phyloP scores from a whole-genome alignment of 2,888 invertebrate genomes.

The Oscheius sp. region DNA sequence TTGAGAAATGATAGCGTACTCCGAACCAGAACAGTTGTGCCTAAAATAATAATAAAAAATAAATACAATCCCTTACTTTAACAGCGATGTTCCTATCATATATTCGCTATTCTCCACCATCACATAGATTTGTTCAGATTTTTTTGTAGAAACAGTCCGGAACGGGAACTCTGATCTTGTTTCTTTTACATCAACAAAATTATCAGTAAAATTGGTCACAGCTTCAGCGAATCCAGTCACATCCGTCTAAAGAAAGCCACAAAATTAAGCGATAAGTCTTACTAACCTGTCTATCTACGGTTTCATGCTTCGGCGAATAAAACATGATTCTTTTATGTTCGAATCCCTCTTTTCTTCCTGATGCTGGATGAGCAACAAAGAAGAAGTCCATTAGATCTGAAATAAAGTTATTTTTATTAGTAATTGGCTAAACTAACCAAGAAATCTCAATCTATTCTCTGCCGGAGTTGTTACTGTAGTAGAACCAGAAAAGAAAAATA shows the following conservation, averaged over 20 bases:
- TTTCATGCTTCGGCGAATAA: conserved; percentile 59
- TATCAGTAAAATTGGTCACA: conserved; percentile 87
- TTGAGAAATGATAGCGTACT: conserved; percentile 54
- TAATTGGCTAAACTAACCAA: conserved; percentile 4
- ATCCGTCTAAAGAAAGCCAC: conserved; percentile 76
- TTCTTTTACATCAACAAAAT: conserved; percentile 44
- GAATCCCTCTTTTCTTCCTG: conserved; percentile 62
- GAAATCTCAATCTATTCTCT: conserved; percentile 7
- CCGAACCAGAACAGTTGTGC: conserved; percentile 41
- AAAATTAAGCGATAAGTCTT: not conserved
- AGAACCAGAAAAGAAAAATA: conserved; percentile 17
- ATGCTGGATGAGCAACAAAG: conserved; percentile 62
- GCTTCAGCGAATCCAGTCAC: conserved; percentile 94
- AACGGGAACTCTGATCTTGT: conserved; percentile 42
- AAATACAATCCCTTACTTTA: conserved; percentile 45
- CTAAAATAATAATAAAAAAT: conserved; percentile 38
- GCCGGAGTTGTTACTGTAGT: not conserved
- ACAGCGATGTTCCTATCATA: conserved; percentile 63
- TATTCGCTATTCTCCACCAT: conserved; percentile 52
- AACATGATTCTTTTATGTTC: conserved; percentile 62
- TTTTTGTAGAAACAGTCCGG: conserved; percentile 42
- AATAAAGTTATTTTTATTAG: not conserved
- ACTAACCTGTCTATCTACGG: conserved; percentile 48
- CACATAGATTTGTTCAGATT: conserved; percentile 48
- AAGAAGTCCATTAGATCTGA: conserved; percentile 64